Evolutionary conservation across 2,888 invertebrate species (phyloP).

Genomic region (Leptinotarsa juncta): DNA sequence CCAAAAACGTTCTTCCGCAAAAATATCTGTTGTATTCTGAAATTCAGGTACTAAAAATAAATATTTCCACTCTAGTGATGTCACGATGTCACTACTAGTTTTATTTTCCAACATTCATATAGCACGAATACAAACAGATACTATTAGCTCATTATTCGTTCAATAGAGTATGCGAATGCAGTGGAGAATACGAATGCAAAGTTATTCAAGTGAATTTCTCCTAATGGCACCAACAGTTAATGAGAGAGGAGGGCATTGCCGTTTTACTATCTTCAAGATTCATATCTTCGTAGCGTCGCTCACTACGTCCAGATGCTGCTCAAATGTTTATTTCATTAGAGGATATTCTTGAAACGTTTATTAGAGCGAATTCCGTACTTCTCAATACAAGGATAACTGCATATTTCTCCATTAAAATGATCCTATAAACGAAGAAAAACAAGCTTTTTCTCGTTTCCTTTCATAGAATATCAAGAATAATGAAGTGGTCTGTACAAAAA

Average conservation of each 20-base stretch:
- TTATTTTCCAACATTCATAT: too few relatives aligned
- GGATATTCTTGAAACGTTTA: conserved; percentile 24
- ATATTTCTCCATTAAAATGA: conserved; percentile 16
- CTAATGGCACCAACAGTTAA: conserved; percentile 19
- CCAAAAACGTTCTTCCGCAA: too few relatives aligned
- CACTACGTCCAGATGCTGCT: conserved; percentile 18
- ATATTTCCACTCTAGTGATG: too few relatives aligned
- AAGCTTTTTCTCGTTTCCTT: conserved; percentile 25
- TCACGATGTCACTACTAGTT: too few relatives aligned
- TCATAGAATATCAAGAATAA: conserved; percentile 14
- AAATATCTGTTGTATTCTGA: too few relatives aligned
- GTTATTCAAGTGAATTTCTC: conserved; percentile 15
- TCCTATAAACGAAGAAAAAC: conserved; percentile 23
- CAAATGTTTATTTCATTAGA: conserved; percentile 23
- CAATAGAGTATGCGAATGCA: conserved; percentile 4
- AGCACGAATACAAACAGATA: neutral
- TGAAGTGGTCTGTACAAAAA: conserved; percentile 21
- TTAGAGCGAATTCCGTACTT: conserved; percentile 9
- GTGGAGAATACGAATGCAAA: conserved; percentile 12
- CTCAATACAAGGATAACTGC: conserved; percentile 20
- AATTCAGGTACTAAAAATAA: too few relatives aligned
- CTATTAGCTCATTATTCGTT: conserved; percentile 5
- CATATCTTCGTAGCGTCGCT: conserved; percentile 21
- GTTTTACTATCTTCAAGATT: conserved; percentile 21
- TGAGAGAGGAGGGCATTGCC: conserved; percentile 18